phyloP scores from a whole-genome alignment of 2,888 invertebrate species.

The Mesoligia furuncula region DNA sequence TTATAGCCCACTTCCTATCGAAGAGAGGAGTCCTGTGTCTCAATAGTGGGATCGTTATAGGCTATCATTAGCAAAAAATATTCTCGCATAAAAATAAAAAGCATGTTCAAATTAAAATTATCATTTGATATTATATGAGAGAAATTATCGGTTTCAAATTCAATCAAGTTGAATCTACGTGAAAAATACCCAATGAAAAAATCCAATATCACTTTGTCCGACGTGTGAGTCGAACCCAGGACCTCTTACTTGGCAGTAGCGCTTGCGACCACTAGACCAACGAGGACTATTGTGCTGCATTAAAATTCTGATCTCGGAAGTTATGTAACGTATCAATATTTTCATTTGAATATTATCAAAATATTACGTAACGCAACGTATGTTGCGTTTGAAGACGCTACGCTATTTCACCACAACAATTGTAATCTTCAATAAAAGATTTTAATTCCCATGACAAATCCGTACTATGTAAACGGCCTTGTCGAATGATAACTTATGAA shows the following conservation, averaged over 20 bases:
- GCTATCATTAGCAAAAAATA: no score
- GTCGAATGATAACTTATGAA: constrained; percentile 72
- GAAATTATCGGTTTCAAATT: no score
- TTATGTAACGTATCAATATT: neutral
- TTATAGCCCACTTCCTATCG: no score
- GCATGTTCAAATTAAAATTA: no score
- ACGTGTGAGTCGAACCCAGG: neutral
- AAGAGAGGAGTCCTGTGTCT: no score
- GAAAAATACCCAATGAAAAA: no score
- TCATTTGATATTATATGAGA: no score
- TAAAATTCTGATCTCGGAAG: neutral
- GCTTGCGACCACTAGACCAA: neutral
- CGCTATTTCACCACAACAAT: constrained; percentile 10
- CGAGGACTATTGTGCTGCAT: neutral
- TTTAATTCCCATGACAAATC: constrained; percentile 59
- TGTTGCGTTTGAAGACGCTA: neutral
- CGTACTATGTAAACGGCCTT: constrained; percentile 65
- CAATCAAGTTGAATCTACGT: no score
- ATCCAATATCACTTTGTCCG: neutral
- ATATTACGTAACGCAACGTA: constrained; percentile 18
- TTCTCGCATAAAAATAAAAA: no score
- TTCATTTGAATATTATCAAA: constrained; percentile 9
- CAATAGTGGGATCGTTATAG: no score
- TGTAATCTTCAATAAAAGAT: neutral
- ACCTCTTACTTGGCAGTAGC: neutral